Conservation (phyloP, 2,888 invertebrate genomes). For the Cheilosia grossa region DNA sequence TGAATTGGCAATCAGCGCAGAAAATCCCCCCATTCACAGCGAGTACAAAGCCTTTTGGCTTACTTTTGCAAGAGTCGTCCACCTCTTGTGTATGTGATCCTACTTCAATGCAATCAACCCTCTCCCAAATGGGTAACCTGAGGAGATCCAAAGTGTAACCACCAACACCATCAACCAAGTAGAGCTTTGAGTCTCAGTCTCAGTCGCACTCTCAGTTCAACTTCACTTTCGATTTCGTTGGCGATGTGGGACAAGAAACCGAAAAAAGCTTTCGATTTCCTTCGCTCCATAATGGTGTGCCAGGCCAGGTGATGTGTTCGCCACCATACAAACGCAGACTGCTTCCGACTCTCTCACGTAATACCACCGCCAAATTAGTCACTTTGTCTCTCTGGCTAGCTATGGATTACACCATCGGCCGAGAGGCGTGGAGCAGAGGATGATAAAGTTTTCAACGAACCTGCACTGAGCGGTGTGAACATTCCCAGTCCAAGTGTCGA, state of each 20-base stretch:
- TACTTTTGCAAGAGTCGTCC: conserved; percentile 68
- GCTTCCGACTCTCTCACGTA: conserved; percentile 35
- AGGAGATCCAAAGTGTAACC: conserved; percentile 19
- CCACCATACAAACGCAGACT: background rate
- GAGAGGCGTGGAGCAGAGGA: conserved; percentile 49
- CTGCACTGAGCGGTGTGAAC: conserved; percentile 74
- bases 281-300: too few species aligned
- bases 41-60: conserved; percentile 55
- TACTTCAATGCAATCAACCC: conserved; percentile 58
- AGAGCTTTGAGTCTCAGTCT: conserved; percentile 35
- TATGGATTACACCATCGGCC: conserved; percentile 46
- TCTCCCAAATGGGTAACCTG: conserved; percentile 38
- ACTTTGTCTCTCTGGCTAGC: conserved; percentile 18
- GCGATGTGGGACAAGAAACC: conserved; percentile 22
- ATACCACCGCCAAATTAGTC: background rate
- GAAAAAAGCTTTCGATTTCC: conserved; percentile 69
- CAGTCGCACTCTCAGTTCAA: conserved; percentile 41
- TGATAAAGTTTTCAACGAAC: conserved; percentile 75
- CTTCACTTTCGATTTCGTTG: conserved; percentile 75
- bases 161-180: conserved; percentile 6
- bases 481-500: conserved; percentile 77
- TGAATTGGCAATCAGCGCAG: conserved; percentile 36
- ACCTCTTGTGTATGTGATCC: conserved; percentile 35
- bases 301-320: background rate
- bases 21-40: conserved; percentile 30